Evolutionary conservation across 2,888 invertebrate genomes (phyloP).

Genomic region (Chrysomela aeneicollis): DNA sequence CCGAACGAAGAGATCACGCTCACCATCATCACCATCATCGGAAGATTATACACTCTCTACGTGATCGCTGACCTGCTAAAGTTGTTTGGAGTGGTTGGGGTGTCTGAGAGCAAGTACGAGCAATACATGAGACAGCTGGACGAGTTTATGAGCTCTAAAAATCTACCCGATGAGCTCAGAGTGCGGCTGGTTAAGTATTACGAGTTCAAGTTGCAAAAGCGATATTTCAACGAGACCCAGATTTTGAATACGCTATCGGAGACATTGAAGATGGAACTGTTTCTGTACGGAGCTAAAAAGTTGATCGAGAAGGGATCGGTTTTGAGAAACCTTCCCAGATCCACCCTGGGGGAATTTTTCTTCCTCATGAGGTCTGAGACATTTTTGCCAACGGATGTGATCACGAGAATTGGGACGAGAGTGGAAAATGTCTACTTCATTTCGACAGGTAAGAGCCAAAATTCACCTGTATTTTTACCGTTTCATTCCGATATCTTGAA

Average conservation of each 20-base stretch:
- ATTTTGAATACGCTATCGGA: constrained; percentile 53
- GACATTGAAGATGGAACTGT: constrained; percentile 59
- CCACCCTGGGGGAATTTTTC: constrained; percentile 50
- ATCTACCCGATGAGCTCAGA: constrained; percentile 61
- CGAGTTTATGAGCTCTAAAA: constrained; percentile 65
- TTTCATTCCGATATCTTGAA: neutral
- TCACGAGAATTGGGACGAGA: constrained; percentile 57
- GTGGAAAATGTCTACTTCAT: constrained; percentile 65
- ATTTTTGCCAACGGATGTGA: constrained; percentile 54
- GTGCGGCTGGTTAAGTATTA: constrained; percentile 63
- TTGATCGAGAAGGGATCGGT: constrained; percentile 62
- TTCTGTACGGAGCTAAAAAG: constrained; percentile 60
- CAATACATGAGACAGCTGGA: constrained; percentile 63
- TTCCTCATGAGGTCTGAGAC: constrained; percentile 29
- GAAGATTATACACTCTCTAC: constrained; percentile 47
- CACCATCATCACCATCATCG: constrained; percentile 43
- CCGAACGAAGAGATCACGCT: constrained; percentile 42
- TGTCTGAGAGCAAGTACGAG: constrained; percentile 59
- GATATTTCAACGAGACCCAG: constrained; percentile 64
- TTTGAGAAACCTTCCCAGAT: constrained; percentile 59
- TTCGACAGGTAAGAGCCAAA: constrained; percentile 63
- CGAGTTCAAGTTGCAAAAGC: constrained; percentile 63
- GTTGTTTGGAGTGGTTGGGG: constrained; percentile 48
- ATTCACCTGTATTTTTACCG: constrained; percentile 51
- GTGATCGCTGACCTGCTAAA: constrained; percentile 46